These are phyloP conservation scores for Oncorhynchus masou DNA, from an alignment of 2,113 vertebrate species.

Conservation along the genomic window DNA sequence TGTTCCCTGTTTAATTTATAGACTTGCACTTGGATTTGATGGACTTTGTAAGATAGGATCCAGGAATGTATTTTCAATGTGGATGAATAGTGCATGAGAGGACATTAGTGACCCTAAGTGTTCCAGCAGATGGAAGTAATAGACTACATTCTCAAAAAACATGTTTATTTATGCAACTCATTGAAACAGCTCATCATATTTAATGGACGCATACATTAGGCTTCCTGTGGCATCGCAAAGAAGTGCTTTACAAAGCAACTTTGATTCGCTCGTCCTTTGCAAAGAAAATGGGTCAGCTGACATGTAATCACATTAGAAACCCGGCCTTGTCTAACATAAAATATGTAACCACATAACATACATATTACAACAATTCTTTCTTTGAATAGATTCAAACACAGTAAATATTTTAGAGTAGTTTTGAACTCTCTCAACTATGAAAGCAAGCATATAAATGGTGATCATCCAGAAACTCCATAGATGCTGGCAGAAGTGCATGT, in stretches of 20 bases:
- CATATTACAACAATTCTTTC: background rate
- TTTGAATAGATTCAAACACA: too few relatives aligned
- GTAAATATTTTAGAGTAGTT: too few relatives aligned
- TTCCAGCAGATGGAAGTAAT: background rate
- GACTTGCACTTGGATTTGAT: too few relatives aligned
- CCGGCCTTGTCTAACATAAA: too few relatives aligned
- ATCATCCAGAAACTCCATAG: background rate
- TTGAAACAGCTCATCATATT: background rate
- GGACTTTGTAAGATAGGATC: too few relatives aligned
- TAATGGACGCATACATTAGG: background rate
- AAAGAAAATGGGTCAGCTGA: constrained; percentile 6
- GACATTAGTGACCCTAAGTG: too few relatives aligned
- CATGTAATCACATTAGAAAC: background rate
- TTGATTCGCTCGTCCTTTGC: constrained; percentile 14
- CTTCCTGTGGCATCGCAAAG: constrained; percentile 21
- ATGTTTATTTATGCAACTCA: constrained; percentile 14
- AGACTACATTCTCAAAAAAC: background rate
- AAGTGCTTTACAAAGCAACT: constrained; percentile 22
- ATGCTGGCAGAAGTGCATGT: background rate
- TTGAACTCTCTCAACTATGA: too few relatives aligned
- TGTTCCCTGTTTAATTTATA: too few relatives aligned
- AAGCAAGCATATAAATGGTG: background rate
- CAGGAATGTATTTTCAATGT: too few relatives aligned
- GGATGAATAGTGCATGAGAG: too few relatives aligned
- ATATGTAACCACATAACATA: background rate